Conservation (phyloP, 2,888 invertebrate species). For the Cephus rjabovi region DNA sequence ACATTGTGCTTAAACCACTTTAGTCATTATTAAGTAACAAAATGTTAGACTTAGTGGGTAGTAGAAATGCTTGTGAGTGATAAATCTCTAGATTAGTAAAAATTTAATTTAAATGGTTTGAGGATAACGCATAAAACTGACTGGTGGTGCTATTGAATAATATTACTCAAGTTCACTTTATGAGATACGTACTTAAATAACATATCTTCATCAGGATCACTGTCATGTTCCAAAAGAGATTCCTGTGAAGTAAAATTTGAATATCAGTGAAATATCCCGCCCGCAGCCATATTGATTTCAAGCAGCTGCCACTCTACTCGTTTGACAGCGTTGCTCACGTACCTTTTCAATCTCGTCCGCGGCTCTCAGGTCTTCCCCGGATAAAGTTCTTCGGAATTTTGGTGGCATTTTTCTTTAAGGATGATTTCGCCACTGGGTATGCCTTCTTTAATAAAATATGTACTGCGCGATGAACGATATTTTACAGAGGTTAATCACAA, state of each 20-base stretch:
- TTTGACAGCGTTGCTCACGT: constrained; percentile 12
- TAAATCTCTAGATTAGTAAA: neutral
- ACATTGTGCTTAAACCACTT: neutral
- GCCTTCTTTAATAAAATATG: neutral
- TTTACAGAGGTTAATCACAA: neutral
- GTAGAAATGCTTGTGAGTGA: neutral
- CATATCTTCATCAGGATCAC: constrained; percentile 59
- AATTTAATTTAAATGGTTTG: neutral
- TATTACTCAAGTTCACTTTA: neutral
- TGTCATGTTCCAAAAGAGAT: constrained; percentile 57
- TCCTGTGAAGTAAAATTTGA: constrained; percentile 45
- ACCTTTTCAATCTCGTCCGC: constrained; percentile 57
- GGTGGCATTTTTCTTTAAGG: constrained; percentile 38
- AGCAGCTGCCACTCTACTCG: constrained; percentile 11
- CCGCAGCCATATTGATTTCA: neutral
- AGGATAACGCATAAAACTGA: too few species aligned
- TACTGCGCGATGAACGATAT: neutral
- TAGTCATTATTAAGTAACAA: neutral
- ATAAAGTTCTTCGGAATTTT: constrained; percentile 44
- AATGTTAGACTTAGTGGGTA: neutral
- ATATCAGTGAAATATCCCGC: constrained; percentile 27
- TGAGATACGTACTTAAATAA: constrained; percentile 50
- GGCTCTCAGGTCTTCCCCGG: constrained; percentile 45
- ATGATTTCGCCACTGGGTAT: neutral
- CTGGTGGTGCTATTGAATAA: neutral